phyloP scores from a whole-genome alignment of 1,140 invertebrate genomes.

The Saccostrea cuccullata region DNA sequence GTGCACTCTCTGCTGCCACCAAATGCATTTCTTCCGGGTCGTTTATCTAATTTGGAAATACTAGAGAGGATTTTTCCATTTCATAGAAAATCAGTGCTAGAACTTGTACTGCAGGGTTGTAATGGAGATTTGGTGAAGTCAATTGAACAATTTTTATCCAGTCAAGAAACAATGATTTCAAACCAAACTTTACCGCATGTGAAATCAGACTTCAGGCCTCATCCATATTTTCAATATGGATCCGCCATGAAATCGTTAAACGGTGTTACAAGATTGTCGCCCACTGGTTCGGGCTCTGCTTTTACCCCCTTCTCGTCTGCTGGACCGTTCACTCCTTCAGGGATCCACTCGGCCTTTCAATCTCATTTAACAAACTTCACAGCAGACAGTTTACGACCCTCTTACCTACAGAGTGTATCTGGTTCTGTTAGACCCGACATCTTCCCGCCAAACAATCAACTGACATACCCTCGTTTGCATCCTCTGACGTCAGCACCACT shows the following conservation, averaged over 20 bases:
- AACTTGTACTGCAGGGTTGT: conserved; percentile 90
- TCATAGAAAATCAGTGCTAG: conserved; percentile 89
- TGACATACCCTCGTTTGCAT: conserved; percentile 61
- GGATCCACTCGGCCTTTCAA: conserved; percentile 75
- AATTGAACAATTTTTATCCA: conserved; percentile 84
- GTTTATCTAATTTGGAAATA: conserved; percentile 88
- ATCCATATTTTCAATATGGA: conserved; percentile 57
- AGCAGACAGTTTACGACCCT: conserved; percentile 63
- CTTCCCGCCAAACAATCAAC: conserved; percentile 53
- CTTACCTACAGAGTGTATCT: conserved; percentile 54
- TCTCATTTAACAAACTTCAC: conserved; percentile 66
- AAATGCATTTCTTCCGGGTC: conserved; percentile 75
- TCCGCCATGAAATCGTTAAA: conserved; percentile 56
- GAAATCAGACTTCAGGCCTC: conserved; percentile 46
- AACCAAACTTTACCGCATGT: conserved; percentile 63
- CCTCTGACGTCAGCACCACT: conserved; percentile 51
- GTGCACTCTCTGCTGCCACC: conserved; percentile 48
- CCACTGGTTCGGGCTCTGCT: conserved; percentile 72
- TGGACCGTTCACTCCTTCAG: conserved; percentile 53
- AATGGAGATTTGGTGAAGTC: conserved; percentile 91
- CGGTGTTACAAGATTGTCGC: conserved; percentile 54
- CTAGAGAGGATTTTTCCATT: conserved; percentile 91
- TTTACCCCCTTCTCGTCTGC: conserved; percentile 73
- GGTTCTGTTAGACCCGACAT: conserved; percentile 52
- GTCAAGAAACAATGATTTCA: conserved; percentile 74